Conservation (phyloP, 2,797 vertebrate genomes). For the Hozukius guyotensis region DNA sequence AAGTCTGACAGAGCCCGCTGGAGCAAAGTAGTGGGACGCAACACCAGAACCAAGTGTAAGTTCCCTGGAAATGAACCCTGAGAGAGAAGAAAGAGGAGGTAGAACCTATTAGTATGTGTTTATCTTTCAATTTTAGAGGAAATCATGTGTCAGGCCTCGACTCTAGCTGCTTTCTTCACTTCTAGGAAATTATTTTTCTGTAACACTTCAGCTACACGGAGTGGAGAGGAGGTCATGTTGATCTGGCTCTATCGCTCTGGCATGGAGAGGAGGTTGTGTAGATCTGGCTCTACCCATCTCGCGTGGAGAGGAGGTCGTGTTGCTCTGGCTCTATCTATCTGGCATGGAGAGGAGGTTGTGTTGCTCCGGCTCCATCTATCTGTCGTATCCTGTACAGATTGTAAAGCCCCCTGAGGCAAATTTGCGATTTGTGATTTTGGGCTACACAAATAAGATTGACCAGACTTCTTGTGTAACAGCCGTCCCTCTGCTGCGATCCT, state of each 20-base stretch:
- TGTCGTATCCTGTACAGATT: no score
- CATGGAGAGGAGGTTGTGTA: no score
- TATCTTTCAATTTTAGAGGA: background rate
- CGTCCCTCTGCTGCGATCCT: background rate
- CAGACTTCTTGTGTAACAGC: background rate
- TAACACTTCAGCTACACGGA: background rate
- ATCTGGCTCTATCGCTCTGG: no score
- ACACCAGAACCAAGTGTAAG: slow-evolving; percentile 91
- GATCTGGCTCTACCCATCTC: fast-evolving
- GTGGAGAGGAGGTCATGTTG: no score
- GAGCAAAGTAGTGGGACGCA: slow-evolving; percentile 90
- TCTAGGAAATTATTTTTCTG: background rate
- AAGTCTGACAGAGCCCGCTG: slow-evolving; percentile 93
- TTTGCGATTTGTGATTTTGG: no score
- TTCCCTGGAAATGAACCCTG: slow-evolving; percentile 94
- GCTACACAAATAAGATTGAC: no score
- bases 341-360: no score
- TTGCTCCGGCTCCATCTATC: no score
- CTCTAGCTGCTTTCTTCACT: background rate
- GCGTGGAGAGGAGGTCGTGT: no score
- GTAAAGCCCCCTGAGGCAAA: fast-evolving
- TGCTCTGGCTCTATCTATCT: no score
- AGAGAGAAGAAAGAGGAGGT: background rate
- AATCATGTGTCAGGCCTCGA: background rate
- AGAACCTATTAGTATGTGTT: no score